These are phyloP conservation scores for Sebastes trivittatus DNA, from an alignment of 2,797 vertebrate genomes.

Conservation along the genomic window DNA sequence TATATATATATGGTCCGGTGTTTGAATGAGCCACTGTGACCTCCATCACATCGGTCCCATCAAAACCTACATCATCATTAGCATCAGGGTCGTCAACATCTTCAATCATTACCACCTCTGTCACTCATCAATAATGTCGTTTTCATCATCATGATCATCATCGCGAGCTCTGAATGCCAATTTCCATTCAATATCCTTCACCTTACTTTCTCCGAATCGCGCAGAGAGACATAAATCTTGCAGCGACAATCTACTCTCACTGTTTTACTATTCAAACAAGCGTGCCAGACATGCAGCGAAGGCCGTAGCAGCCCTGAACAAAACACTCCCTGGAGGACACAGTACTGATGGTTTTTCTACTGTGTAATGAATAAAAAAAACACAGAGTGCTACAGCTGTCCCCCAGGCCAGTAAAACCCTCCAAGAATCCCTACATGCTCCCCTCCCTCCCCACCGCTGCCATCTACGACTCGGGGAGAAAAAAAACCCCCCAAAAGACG, in stretches of 20 bases:
- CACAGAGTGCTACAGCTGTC: constrained; percentile 54
- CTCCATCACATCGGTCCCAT: constrained; percentile 33
- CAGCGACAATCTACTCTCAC: constrained; percentile 42
- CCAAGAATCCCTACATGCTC: constrained; percentile 33
- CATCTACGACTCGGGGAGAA: neutral
- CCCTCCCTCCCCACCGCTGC: neutral
- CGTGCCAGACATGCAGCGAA: constrained; percentile 50
- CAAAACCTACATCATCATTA: constrained; percentile 40
- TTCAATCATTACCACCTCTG: constrained; percentile 26
- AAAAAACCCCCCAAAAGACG: neutral
- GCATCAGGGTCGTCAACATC: constrained; percentile 22
- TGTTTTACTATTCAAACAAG: constrained; percentile 63
- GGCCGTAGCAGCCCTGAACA: constrained; percentile 60
- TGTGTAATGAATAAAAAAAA: constrained; percentile 73
- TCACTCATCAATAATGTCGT: constrained; percentile 21
- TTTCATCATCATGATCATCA: constrained; percentile 7
- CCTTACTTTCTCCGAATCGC: constrained; percentile 20
- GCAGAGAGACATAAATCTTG: constrained; percentile 26
- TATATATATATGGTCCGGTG: constrained; percentile 1
- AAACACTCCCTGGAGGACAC: constrained; percentile 71
- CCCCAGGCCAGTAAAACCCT: constrained; percentile 60
- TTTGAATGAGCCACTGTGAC: constrained; percentile 27
- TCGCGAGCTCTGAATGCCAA: constrained; percentile 2
- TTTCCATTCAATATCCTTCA: constrained; percentile 34
- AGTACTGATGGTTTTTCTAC: constrained; percentile 72